phyloP scores from a whole-genome alignment of 2,888 invertebrate species.

The Polymixis flavicincta region DNA sequence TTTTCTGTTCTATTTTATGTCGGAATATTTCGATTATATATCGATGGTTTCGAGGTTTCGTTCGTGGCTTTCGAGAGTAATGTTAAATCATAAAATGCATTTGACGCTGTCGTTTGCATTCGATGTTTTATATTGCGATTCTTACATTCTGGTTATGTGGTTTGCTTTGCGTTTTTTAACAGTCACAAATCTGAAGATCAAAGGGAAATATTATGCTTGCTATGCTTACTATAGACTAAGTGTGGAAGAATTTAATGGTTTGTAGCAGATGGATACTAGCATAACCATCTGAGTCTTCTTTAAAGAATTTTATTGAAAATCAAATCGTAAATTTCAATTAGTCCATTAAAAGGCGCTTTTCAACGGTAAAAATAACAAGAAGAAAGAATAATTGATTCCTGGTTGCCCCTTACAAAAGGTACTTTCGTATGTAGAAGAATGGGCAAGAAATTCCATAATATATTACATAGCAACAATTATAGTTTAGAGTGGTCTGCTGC shows the following conservation, averaged over 20 bases:
- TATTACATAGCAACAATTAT: no score
- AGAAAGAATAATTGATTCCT: background rate
- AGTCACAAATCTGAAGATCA: background rate
- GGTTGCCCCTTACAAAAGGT: no score
- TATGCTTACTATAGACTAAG: background rate
- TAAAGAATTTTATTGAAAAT: no score
- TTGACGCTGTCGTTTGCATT: conserved; percentile 21
- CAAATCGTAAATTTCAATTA: background rate
- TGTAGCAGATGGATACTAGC: no score
- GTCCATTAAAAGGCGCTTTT: background rate
- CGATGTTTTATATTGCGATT: conserved; percentile 9
- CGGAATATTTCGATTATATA: conserved; percentile 35
- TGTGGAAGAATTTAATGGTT: background rate
- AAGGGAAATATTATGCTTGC: background rate
- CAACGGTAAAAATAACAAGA: background rate
- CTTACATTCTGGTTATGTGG: background rate
- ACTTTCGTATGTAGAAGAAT: background rate
- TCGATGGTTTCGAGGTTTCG: conserved; percentile 24
- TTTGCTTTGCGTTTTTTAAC: background rate
- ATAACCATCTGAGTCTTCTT: background rate
- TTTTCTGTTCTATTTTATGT: conserved; percentile 34
- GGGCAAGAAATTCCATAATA: background rate
- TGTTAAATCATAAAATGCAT: conserved; percentile 47
- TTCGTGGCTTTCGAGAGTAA: conserved; percentile 26
- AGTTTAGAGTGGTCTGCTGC: no score